These are phyloP conservation scores for Sapajus apella DNA, from an alignment of 2,113 vertebrate genomes.

Conservation along the genomic window DNA sequence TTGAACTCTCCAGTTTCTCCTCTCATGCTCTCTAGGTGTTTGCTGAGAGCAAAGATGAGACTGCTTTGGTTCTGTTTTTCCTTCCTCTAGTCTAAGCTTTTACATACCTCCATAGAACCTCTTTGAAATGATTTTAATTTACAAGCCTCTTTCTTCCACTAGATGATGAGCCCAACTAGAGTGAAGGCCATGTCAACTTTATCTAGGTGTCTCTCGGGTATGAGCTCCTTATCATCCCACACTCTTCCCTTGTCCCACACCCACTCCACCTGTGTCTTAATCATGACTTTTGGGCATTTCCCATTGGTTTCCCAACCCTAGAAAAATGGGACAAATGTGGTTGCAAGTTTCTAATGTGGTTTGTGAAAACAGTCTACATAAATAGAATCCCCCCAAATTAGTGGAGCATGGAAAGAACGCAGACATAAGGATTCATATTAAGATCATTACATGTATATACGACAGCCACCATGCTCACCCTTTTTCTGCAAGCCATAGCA, in stretches of 20 bases:
- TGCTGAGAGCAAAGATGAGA: constrained; percentile 91
- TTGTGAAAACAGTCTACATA: neutral
- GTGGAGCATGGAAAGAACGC: neutral
- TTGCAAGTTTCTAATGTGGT: neutral
- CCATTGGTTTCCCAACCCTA: neutral
- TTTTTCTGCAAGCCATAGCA: neutral
- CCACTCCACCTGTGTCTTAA: neutral
- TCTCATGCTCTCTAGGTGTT: constrained; percentile 86
- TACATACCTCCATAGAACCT: neutral
- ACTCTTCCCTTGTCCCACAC: neutral
- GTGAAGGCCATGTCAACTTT: neutral
- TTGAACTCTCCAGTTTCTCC: constrained; percentile 23
- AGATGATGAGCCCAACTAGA: neutral
- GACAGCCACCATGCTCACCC: neutral
- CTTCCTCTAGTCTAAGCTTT: neutral
- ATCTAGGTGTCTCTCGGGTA: neutral
- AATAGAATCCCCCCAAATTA: neutral
- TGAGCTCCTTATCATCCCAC: neutral
- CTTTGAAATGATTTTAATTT: neutral
- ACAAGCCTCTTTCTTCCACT: neutral
- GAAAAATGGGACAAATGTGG: neutral
- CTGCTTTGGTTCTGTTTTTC: constrained; percentile 87
- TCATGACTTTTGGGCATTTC: neutral
- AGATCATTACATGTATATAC: neutral
- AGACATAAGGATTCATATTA: neutral